Base-by-base conservation (phyloP, 2,888 invertebrate genomes). In the Holacanthella duospinosa region DNA sequence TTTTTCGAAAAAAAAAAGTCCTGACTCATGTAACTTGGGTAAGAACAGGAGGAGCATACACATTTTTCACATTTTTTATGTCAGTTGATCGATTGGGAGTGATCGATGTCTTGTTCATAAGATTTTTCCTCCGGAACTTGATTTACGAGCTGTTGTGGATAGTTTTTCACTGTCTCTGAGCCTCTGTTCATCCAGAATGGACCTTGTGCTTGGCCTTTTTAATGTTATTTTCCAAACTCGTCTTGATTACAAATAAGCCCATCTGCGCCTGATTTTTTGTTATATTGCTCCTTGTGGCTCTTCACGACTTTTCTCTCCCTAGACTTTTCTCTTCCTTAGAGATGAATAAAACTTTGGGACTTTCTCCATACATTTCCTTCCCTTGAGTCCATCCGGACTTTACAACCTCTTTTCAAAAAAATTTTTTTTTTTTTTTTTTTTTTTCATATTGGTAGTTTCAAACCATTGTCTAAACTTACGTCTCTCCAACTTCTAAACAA, bases 131-230 rank as follows among this genome's bases (percentile, higher is more conserved):
- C 69, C 29, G 67, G 66, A 71, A 71, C 70, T 70, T 72, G 72
- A 72, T 72, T 72, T 72, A 72, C 72, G 72, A 72, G 72, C 72
- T 72, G 72, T 71, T 72, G 70, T 69, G 66, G 68, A 67, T 68
- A 72, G 64, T 72, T 71, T 72, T 71, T 72, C 71, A 71, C 69
- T 70, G 71, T 70, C 72, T 69, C 64, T 68, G 68, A 66, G 66
- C 66, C 63, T 65, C 56, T 54, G 54, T 62, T 48, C 58, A 60
- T 53, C 54, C 53, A 55, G 55, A 65, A 63, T 64, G 64, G 61
- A 63, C 65, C 64, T 64, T 66, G 62, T 66, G 65, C 67, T 66
- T 67, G 67, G 64, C 64, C 66, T 66, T 68, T 71, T 71, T 72
- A 71, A 70, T 72, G 67, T 67, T 68, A 67, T 67, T 70, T 71